Evolutionary conservation across 2,888 invertebrate species (phyloP).

Genomic region (Orchesellides sinensis): DNA sequence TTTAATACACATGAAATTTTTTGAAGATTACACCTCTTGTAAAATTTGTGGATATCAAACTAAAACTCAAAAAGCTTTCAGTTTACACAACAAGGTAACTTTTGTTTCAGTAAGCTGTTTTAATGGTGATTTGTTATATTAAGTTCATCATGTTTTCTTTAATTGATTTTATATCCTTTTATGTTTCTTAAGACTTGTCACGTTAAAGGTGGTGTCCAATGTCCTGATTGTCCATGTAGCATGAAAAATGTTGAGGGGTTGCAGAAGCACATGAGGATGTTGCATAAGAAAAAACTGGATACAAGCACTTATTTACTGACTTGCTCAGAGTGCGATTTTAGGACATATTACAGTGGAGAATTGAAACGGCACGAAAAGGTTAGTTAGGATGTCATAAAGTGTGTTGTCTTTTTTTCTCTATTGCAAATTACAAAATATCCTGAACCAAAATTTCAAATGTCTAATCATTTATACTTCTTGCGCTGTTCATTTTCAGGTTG

Average conservation of each 20-base stretch:
- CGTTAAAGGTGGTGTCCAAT: not conserved
- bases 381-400: too few relatives aligned
- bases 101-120: not conserved
- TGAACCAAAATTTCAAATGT: too few relatives aligned
- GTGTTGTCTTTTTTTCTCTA: too few relatives aligned
- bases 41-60: slow-evolving; percentile 1
- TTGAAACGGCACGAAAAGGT: too few relatives aligned
- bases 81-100: slow-evolving; percentile 1
- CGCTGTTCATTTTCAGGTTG: too few relatives aligned
- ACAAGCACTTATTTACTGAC: not conserved
- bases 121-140: not conserved
- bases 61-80: not conserved
- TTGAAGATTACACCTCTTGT: not conserved
- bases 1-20: not conserved
- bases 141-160: too few relatives aligned
- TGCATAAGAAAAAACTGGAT: slow-evolving; percentile 26
- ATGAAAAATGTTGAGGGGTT: slow-evolving; percentile 21
- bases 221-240: slow-evolving; percentile 17
- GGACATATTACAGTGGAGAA: too few relatives aligned
- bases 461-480: too few relatives aligned
- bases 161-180: too few relatives aligned
- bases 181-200: not conserved
- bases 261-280: not conserved
- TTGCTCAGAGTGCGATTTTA: too few relatives aligned
- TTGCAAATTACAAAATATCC: too few relatives aligned